phyloP scores from a whole-genome alignment of 1,140 invertebrate species.

The Plectrocnemia conspersa region DNA sequence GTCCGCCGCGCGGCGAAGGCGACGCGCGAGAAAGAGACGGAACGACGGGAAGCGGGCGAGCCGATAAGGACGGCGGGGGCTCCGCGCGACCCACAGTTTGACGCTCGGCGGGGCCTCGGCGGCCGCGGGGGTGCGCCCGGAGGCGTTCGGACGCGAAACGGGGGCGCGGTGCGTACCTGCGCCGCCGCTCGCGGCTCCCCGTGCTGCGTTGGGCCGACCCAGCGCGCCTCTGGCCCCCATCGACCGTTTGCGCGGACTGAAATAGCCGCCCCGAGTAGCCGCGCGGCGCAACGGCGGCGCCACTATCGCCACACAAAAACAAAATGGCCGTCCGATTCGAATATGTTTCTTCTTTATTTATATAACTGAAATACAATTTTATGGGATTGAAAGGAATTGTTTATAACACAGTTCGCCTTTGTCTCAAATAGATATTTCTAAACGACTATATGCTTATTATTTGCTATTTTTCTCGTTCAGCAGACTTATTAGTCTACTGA shows the following conservation, averaged over 20 bases:
- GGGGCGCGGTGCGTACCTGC: constrained; percentile 6
- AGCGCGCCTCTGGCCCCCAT: constrained; percentile 12
- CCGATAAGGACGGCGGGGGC: not conserved
- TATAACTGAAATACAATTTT: too few relatives aligned
- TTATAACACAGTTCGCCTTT: too few relatives aligned
- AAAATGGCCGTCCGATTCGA: not conserved
- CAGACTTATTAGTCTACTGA: too few relatives aligned
- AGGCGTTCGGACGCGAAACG: too few relatives aligned
- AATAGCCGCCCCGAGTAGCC: not conserved
- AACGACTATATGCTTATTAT: too few relatives aligned
- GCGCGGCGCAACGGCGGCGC: not conserved
- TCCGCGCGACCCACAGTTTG: not conserved
- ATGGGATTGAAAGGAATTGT: too few relatives aligned
- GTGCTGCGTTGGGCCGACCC: too few relatives aligned
- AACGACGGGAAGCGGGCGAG: not conserved
- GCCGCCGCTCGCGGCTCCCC: constrained; percentile 1
- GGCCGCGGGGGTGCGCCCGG: not conserved
- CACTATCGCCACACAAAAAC: not conserved
- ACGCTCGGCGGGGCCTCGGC: not conserved
- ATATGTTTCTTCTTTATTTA: not conserved
- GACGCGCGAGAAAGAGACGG: not conserved
- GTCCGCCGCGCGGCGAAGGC: not conserved
- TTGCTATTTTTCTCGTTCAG: too few relatives aligned
- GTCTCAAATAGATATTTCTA: too few relatives aligned
- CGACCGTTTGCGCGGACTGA: constrained; percentile 10